Conservation (phyloP, 1,140 invertebrate genomes). For the Gryon sp. region DNA sequence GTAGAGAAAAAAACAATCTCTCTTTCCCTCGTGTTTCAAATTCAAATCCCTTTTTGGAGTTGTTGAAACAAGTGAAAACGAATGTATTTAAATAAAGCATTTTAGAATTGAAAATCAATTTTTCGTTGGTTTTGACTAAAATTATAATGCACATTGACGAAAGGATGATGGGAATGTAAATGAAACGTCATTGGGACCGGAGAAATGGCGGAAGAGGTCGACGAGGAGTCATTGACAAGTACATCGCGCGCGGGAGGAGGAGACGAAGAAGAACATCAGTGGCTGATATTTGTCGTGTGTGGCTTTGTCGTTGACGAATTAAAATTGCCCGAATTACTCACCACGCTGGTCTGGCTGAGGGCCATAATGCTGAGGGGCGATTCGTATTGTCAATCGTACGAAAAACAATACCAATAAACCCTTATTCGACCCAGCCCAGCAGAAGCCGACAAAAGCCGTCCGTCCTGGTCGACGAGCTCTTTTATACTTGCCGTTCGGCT, state of each 20-base stretch:
- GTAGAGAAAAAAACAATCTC: no score
- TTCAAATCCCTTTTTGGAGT: no score
- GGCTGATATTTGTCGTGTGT: slow-evolving; percentile 1
- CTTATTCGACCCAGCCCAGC: slow-evolving; percentile 50
- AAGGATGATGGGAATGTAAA: neutral
- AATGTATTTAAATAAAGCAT: no score
- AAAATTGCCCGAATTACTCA: slow-evolving; percentile 73
- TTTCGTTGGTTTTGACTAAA: no score
- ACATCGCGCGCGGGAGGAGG: slow-evolving; percentile 1
- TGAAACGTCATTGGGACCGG: slow-evolving; percentile 18
- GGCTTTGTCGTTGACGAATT: slow-evolving; percentile 33
- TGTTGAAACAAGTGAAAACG: no score
- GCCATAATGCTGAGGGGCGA: slow-evolving; percentile 63
- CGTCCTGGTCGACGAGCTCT: slow-evolving; percentile 47
- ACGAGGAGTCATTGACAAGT: slow-evolving; percentile 11
- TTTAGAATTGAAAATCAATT: no score
- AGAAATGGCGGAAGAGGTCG: slow-evolving; percentile 27
- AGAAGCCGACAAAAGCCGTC: slow-evolving; percentile 59
- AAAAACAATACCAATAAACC: slow-evolving; percentile 56
- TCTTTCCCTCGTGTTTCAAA: no score
- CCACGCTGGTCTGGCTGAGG: slow-evolving; percentile 81
- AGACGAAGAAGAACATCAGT: slow-evolving; percentile 10
- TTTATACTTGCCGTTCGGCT: slow-evolving; percentile 52
- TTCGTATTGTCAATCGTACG: slow-evolving; percentile 56
- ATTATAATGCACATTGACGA: neutral